A percentile compares a stretch with the other conserved stretches of the same genome.
These are phyloP conservation scores for Pluvialis apricaria DNA, from an alignment of 2,113 vertebrate genomes.

Conservation along the genomic window DNA sequence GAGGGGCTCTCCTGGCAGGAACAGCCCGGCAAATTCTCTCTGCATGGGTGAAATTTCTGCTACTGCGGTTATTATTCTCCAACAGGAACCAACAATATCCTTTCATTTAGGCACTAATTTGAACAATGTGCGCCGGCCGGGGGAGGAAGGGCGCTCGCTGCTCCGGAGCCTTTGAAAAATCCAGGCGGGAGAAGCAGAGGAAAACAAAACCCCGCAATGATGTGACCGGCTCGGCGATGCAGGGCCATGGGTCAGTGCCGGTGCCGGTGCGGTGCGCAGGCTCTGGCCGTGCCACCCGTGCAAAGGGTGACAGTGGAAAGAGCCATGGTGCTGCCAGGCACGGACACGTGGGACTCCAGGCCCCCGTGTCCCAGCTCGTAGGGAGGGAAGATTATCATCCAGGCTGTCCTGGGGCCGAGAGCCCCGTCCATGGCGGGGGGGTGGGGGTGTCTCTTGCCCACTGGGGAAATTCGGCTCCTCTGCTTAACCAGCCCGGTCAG, in stretches of 20 bases:
- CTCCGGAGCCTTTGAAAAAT: slow-evolving; percentile 48
- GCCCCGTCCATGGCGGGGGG: rapidly evolving
- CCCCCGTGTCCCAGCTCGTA: rapidly evolving
- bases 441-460: neutral
- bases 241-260: rapidly evolving
- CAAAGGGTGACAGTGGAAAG: neutral
- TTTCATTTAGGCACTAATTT: slow-evolving; percentile 71
- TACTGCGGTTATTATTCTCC: slow-evolving; percentile 66
- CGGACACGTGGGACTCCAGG: rapidly evolving
- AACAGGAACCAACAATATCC: slow-evolving; percentile 77
- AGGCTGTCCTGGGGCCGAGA: neutral
- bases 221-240: rapidly evolving
- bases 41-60: slow-evolving; percentile 68
- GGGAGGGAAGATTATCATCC: neutral
- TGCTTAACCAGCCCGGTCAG: neutral
- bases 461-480: neutral
- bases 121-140: slow-evolving; percentile 60
- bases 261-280: rapidly evolving
- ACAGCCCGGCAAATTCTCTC: slow-evolving; percentile 56
- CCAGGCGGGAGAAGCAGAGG: neutral
- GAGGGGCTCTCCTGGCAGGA: slow-evolving; percentile 13
- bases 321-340: rapidly evolving
- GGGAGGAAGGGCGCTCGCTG: slow-evolving; percentile 6
- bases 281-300: neutral
- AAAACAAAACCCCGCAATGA: neutral